phyloP scores from a whole-genome alignment of 1,140 invertebrate species.

The Hypsibius dujardini region DNA sequence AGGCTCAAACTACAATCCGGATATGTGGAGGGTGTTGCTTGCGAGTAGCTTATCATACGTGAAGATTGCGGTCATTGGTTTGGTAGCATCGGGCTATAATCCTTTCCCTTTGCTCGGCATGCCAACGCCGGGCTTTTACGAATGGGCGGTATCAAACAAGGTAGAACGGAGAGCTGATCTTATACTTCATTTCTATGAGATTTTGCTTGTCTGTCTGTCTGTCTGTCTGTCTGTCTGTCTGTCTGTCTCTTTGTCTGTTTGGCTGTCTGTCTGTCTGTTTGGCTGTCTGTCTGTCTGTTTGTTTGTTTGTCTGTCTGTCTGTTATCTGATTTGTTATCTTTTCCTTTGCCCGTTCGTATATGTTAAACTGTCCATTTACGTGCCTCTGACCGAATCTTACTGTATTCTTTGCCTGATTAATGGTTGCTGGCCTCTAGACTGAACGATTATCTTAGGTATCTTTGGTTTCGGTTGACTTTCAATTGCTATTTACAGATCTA shows the following conservation, averaged over 20 bases:
- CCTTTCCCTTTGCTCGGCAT: conserved; percentile 53
- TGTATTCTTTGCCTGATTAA: no score
- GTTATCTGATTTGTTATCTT: neutral
- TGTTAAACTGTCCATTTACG: no score
- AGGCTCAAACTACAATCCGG: conserved; percentile 81
- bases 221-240: neutral
- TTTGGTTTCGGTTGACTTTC: neutral
- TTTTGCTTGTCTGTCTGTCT: no score
- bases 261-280: neutral
- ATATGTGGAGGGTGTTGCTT: conserved; percentile 55
- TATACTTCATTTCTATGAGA: no score
- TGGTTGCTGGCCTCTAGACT: neutral
- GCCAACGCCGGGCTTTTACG: conserved; percentile 54
- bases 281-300: neutral
- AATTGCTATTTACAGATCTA: conserved; percentile 45
- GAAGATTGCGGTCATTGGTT: conserved; percentile 71
- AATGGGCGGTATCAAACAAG: conserved; percentile 80
- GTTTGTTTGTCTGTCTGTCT: no score
- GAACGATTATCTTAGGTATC: neutral
- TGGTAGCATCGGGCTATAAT: conserved; percentile 59
- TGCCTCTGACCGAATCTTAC: no score
- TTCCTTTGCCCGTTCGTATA: no score
- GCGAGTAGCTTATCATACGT: conserved; percentile 59
- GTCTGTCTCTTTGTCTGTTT: conserved; percentile 20
- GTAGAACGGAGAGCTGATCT: conserved; percentile 25